phyloP scores from a whole-genome alignment of 2,113 vertebrate genomes.

The Baryphthengus martii region DNA sequence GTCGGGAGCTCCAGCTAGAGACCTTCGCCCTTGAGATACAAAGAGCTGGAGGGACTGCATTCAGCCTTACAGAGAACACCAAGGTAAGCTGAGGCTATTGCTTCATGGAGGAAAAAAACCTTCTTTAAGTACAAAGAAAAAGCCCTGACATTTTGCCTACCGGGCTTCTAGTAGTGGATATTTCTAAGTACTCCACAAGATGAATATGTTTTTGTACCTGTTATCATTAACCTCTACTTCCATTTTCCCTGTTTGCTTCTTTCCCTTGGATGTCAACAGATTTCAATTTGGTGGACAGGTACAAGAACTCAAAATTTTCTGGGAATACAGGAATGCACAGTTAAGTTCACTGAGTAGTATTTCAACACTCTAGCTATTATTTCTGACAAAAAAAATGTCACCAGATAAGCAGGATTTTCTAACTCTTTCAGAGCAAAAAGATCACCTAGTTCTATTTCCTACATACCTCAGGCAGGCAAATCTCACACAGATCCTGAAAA shows the following conservation, averaged over 20 bases:
- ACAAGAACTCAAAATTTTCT: neutral
- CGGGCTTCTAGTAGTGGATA: neutral
- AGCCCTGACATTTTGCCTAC: neutral
- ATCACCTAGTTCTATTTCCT: neutral
- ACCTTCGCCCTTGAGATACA: neutral
- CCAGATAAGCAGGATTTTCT: neutral
- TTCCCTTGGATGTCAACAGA: neutral
- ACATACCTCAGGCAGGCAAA: neutral
- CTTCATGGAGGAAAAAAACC: fast-evolving
- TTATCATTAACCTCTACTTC: neutral
- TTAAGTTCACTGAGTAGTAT: neutral
- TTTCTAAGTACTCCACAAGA: neutral
- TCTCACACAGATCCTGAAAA: neutral
- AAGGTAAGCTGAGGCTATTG: fast-evolving
- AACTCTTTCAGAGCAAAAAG: neutral
- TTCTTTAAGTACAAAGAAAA: neutral
- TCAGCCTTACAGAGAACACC: neutral
- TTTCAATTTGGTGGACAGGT: neutral
- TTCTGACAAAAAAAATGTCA: neutral
- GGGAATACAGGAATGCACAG: neutral
- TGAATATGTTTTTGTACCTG: neutral
- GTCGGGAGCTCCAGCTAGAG: neutral
- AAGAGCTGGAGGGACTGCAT: neutral
- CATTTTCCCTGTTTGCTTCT: neutral
- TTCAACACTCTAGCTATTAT: neutral